phyloP scores from a whole-genome alignment of 2,797 vertebrate species.

The Cossypha heuglini region DNA sequence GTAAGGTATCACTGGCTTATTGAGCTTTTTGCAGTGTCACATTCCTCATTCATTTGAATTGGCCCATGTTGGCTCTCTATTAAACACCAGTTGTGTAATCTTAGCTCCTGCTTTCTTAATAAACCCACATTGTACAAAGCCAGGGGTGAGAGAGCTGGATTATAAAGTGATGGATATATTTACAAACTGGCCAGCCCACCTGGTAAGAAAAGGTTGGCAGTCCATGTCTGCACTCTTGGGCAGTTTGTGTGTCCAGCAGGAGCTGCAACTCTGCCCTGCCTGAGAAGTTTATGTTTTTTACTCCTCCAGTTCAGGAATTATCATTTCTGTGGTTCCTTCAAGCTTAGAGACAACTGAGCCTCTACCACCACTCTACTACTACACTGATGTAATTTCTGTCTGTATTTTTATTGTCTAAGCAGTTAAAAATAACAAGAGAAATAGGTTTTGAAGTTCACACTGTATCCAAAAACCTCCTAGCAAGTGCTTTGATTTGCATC shows the following conservation, averaged over 20 bases:
- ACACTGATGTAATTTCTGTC: not conserved
- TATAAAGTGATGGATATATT: not conserved
- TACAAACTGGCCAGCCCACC: too few species aligned
- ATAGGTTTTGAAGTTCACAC: not conserved
- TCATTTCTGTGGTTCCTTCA: not conserved
- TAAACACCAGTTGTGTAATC: not conserved
- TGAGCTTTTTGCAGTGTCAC: not conserved
- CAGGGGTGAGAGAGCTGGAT: too few species aligned
- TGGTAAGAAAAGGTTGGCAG: not conserved
- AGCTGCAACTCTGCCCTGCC: not conserved
- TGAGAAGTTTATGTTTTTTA: not conserved
- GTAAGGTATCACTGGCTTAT: not conserved
- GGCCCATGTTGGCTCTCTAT: not conserved
- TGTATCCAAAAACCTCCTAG: not conserved
- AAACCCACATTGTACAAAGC: fast-evolving
- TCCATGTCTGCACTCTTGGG: too few species aligned
- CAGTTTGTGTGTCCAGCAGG: not conserved
- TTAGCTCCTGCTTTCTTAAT: not conserved
- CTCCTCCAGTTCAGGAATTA: not conserved
- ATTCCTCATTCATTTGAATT: not conserved
- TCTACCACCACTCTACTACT: not conserved
- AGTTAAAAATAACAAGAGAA: not conserved
- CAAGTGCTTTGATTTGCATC: not conserved
- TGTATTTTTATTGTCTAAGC: not conserved
- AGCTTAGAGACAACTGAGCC: not conserved